Conservation (phyloP, 2,797 vertebrate genomes). For the Jordanella pulchra region DNA sequence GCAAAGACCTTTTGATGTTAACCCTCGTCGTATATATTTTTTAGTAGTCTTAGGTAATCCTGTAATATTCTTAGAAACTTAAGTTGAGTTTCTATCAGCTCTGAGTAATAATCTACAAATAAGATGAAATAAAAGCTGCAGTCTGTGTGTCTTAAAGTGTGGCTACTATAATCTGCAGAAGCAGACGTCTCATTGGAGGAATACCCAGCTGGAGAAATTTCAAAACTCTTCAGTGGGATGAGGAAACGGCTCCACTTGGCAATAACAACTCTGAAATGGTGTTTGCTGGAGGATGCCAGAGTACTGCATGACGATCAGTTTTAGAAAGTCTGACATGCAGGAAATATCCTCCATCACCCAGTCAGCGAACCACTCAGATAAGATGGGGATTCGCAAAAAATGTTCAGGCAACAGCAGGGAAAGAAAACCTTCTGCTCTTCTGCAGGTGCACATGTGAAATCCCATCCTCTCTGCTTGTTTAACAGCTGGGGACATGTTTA, state of each 20-base stretch:
- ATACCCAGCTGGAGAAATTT: constrained; percentile 12
- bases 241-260: constrained; percentile 11
- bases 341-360: constrained; percentile 28
- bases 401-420: constrained; percentile 53
- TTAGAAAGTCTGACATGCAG: constrained; percentile 34
- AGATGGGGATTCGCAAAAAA: constrained; percentile 37
- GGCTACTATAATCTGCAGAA: constrained; percentile 4
- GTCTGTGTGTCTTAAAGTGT: not conserved
- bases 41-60: not conserved
- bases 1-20: no score
- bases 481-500: constrained; percentile 25
- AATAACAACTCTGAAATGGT: constrained; percentile 24
- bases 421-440: not conserved
- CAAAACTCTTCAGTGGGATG: constrained; percentile 44
- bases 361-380: constrained; percentile 29
- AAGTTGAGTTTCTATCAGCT: not conserved
- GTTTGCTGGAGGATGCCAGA: constrained; percentile 21
- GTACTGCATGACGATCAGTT: constrained; percentile 53
- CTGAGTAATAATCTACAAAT: not conserved
- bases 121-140: not conserved
- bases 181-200: constrained; percentile 18
- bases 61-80: not conserved
- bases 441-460: constrained; percentile 53
- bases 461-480: constrained; percentile 23
- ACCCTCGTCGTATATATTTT: no score